phyloP scores from a whole-genome alignment of 1,140 invertebrate genomes.

The Euura saliciscinereae region DNA sequence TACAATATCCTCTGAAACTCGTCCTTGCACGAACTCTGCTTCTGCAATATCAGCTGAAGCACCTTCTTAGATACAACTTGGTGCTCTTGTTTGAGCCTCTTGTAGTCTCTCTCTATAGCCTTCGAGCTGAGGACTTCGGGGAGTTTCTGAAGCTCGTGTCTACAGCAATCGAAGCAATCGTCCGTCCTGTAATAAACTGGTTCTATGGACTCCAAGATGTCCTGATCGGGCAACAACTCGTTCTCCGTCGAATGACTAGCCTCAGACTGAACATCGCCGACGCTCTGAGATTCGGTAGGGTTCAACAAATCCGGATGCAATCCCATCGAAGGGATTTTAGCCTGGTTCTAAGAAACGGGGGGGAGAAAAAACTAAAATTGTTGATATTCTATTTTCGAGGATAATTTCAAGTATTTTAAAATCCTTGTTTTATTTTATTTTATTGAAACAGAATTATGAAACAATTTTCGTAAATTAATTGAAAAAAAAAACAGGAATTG shows the following conservation, averaged over 20 bases:
- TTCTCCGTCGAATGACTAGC: slow-evolving; percentile 44
- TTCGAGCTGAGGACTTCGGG: slow-evolving; percentile 67
- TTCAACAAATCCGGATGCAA: slow-evolving; percentile 49
- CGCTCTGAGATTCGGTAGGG: slow-evolving; percentile 38
- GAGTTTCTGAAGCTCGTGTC: slow-evolving; percentile 75
- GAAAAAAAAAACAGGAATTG: background rate
- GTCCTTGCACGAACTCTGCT: slow-evolving; percentile 81
- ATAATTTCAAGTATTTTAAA: background rate
- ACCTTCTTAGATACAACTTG: slow-evolving; percentile 91
- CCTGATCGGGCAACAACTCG: slow-evolving; percentile 72
- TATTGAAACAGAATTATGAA: too few species aligned
- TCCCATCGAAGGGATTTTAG: slow-evolving; percentile 53
- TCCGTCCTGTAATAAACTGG: slow-evolving; percentile 68
- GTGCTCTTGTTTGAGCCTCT: slow-evolving; percentile 74
- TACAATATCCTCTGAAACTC: slow-evolving; percentile 84
- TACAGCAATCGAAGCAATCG: slow-evolving; percentile 68
- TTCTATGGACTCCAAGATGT: slow-evolving; percentile 76
- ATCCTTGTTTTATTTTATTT: too few species aligned
- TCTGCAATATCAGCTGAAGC: slow-evolving; percentile 87
- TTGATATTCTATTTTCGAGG: background rate
- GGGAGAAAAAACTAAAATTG: background rate
- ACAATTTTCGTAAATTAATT: too few species aligned
- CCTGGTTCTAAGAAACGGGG: slow-evolving; percentile 35
- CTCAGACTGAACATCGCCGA: slow-evolving; percentile 40
- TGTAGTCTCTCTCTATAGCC: slow-evolving; percentile 71